Conservation (phyloP, 2,888 invertebrate genomes). For the Trachelus stipa region DNA sequence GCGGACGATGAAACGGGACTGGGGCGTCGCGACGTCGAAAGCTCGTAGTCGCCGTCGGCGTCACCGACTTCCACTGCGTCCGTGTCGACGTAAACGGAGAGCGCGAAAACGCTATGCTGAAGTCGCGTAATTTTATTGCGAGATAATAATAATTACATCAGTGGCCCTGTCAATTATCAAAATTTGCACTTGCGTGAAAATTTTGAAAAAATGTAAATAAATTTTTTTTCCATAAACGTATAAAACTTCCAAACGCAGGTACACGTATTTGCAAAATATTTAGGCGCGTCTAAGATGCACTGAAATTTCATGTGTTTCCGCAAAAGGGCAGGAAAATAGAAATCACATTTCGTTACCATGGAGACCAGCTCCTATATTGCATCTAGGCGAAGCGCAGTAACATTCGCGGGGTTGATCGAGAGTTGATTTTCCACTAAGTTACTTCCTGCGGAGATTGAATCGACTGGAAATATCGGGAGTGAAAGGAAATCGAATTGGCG, state of each 20-base stretch:
- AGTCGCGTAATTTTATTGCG: background rate
- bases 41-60: constrained; percentile 40
- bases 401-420: background rate
- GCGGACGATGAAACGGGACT: constrained; percentile 50
- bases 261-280: background rate
- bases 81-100: constrained; percentile 42
- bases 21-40: constrained; percentile 58
- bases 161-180: background rate
- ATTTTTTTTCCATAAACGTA: too few relatives aligned
- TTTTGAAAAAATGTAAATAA: background rate
- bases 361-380: background rate
- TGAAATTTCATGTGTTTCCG: background rate
- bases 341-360: background rate
- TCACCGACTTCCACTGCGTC: constrained; percentile 41
- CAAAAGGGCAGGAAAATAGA: background rate
- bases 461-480: background rate
- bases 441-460: background rate
- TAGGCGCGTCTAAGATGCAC: background rate
- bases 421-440: background rate
- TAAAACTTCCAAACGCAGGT: background rate
- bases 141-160: background rate
- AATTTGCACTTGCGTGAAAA: background rate
- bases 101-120: constrained; percentile 19
- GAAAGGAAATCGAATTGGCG: background rate
- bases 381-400: background rate